Evolutionary conservation across 2,113 vertebrate species (phyloP).

Genomic region (Macrotis lagotis): DNA sequence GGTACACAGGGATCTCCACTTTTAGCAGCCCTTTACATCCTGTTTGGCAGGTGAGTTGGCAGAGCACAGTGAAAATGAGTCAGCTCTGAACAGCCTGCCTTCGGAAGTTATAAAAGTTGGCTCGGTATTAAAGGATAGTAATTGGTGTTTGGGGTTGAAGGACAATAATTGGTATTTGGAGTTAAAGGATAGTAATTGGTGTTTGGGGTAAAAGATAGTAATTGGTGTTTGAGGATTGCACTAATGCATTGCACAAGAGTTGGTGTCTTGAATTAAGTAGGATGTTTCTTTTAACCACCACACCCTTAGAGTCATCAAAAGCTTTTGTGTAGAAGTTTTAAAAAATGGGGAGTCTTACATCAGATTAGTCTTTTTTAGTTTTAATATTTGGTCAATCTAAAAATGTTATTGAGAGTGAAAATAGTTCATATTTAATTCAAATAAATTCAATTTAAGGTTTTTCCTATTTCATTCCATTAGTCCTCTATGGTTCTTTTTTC

Average conservation of each 20-base stretch:
- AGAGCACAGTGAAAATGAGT: constrained; percentile 52
- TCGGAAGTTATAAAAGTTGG: constrained; percentile 31
- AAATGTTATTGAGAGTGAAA: not conserved
- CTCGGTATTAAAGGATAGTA: constrained; percentile 35
- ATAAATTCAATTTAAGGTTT: too few relatives aligned
- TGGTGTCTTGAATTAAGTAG: constrained; percentile 36
- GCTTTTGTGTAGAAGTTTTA: not conserved
- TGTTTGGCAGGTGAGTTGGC: constrained; percentile 59
- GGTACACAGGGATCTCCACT: constrained; percentile 24
- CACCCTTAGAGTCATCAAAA: constrained; percentile 38
- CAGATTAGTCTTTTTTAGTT: not conserved
- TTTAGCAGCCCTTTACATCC: constrained; percentile 58
- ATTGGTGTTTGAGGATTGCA: constrained; percentile 20
- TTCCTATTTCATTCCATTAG: not conserved
- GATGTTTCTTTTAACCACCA: constrained; percentile 59
- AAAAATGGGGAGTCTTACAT: not conserved
- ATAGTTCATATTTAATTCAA: not conserved
- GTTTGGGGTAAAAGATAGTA: too few relatives aligned
- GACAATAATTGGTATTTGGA: constrained; percentile 13
- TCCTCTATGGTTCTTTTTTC: not conserved
- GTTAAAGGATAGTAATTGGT: constrained; percentile 38
- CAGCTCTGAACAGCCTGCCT: constrained; percentile 39
- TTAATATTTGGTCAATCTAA: not conserved
- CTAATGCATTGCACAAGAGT: constrained; percentile 32
- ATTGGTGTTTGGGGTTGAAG: constrained; percentile 39